These are phyloP conservation scores for Pogona vitticeps DNA, from an alignment of 2,113 vertebrate species.

Conservation along the genomic window DNA sequence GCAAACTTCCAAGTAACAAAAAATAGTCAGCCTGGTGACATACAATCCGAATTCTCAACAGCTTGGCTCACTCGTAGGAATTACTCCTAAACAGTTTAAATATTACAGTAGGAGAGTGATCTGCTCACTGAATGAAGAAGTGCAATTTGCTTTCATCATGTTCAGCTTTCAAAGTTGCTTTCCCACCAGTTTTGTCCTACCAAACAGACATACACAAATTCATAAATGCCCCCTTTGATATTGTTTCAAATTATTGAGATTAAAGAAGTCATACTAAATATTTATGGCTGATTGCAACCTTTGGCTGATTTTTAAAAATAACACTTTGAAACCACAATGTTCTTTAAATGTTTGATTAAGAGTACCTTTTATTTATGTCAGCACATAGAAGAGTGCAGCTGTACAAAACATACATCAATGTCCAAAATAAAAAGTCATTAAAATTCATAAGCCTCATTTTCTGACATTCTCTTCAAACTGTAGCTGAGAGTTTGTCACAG, in stretches of 20 bases:
- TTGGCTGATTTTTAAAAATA: slow-evolving; percentile 58
- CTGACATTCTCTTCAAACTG: slow-evolving; percentile 56
- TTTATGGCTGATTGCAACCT: slow-evolving; percentile 60
- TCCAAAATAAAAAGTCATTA: slow-evolving; percentile 66
- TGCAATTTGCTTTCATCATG: slow-evolving; percentile 1
- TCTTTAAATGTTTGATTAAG: slow-evolving; percentile 66
- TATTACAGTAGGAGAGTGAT: not conserved
- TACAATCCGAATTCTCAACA: not conserved
- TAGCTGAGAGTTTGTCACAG: slow-evolving; percentile 63
- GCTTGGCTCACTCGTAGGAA: not conserved
- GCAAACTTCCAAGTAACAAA: not conserved
- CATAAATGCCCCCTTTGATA: slow-evolving; percentile 46
- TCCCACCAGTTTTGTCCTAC: slow-evolving; percentile 48
- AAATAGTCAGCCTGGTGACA: not conserved
- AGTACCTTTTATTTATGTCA: slow-evolving; percentile 69
- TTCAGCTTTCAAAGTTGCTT: slow-evolving; percentile 56
- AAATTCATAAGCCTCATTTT: slow-evolving; percentile 73
- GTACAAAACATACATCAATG: slow-evolving; percentile 66
- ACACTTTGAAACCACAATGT: slow-evolving; percentile 51
- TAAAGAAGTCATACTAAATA: slow-evolving; percentile 54
- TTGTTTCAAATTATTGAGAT: slow-evolving; percentile 66
- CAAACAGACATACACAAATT: slow-evolving; percentile 60
- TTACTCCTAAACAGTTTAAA: not conserved
- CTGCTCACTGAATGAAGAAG: not conserved
- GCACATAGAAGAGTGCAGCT: slow-evolving; percentile 68